Percentiles rank a stretch among this genome's conserved stretches.
These are phyloP conservation scores for Morone chrysops DNA, from an alignment of 2,113 vertebrate species.

Conservation along the genomic window DNA sequence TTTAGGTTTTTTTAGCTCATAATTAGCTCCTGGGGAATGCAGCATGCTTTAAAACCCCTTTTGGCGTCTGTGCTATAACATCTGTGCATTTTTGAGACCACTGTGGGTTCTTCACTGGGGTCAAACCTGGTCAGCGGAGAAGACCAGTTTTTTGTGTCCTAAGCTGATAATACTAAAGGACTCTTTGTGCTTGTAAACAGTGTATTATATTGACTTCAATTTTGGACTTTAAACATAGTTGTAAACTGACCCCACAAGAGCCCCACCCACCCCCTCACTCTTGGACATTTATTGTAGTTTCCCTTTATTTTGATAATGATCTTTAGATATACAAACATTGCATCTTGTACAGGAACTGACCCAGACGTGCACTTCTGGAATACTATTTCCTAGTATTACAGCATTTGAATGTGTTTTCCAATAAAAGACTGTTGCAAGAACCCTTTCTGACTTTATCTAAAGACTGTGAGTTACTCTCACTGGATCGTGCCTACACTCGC, in stretches of 20 bases:
- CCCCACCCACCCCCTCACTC: neutral
- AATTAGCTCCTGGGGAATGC: neutral
- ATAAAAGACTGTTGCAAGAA: slow-evolving; percentile 41
- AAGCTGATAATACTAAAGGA: neutral
- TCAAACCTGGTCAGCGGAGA: neutral
- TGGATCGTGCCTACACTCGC: neutral
- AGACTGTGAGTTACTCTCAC: neutral
- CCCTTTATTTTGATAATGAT: neutral
- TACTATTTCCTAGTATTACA: neutral
- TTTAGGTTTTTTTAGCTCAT: neutral
- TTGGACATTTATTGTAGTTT: neutral
- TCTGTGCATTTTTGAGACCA: neutral
- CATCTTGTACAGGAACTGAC: neutral
- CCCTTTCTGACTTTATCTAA: slow-evolving; percentile 13
- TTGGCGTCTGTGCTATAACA: neutral
- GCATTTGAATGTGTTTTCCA: slow-evolving; percentile 5
- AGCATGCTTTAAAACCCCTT: neutral
- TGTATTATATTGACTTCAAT: neutral
- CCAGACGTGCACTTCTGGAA: slow-evolving; percentile 4
- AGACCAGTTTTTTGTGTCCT: neutral
- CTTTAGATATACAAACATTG: slow-evolving; percentile 8
- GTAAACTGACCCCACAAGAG: neutral
- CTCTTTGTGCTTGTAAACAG: neutral
- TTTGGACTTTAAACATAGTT: neutral
- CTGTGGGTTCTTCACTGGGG: neutral